Evolutionary conservation across 30 jellyfish, hydroid and myxozoan genomes (phyloP).

Genomic region (Mastigias papua): DNA sequence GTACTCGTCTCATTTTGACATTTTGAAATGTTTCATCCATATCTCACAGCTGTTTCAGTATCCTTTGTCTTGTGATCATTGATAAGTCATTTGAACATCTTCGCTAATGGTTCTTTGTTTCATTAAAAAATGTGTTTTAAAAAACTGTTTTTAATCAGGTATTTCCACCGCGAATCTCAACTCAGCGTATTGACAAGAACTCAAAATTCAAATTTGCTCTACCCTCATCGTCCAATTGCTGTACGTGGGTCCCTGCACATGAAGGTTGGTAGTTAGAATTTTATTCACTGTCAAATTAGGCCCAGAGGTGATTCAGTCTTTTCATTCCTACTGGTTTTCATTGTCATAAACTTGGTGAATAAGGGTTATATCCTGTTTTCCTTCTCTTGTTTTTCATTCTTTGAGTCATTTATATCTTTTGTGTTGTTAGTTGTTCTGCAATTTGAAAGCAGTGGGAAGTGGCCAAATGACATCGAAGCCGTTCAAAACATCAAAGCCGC

Average conservation of each 20-base stretch:
- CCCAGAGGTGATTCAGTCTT: too few species aligned
- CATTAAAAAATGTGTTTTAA: not conserved
- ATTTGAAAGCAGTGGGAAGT: conserved; percentile 93
- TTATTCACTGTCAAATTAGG: not conserved
- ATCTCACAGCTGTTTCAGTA: too few species aligned
- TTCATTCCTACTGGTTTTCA: too few species aligned
- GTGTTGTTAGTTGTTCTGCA: conserved; percentile 65
- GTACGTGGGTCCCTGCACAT: conserved; percentile 74
- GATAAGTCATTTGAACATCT: too few species aligned
- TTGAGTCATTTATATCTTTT: not conserved
- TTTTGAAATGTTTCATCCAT: too few species aligned
- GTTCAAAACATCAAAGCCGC: conserved; percentile 88
- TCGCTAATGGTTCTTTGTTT: too few species aligned
- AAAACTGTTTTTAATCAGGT: conserved; percentile 31
- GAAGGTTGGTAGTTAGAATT: conserved; percentile 49
- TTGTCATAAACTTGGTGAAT: too few species aligned
- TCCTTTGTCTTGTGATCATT: too few species aligned
- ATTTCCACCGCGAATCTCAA: conserved; percentile 59
- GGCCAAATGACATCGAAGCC: conserved; percentile 93
- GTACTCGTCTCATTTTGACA: too few species aligned
- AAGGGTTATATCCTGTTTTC: too few species aligned
- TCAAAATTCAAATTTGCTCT: not conserved
- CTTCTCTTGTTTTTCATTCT: too few species aligned
- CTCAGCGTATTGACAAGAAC: conserved; percentile 20
- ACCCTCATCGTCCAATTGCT: conserved; percentile 37